Evolutionary conservation across 2,888 invertebrate genomes (phyloP).

Genomic region (Furcula furcula): DNA sequence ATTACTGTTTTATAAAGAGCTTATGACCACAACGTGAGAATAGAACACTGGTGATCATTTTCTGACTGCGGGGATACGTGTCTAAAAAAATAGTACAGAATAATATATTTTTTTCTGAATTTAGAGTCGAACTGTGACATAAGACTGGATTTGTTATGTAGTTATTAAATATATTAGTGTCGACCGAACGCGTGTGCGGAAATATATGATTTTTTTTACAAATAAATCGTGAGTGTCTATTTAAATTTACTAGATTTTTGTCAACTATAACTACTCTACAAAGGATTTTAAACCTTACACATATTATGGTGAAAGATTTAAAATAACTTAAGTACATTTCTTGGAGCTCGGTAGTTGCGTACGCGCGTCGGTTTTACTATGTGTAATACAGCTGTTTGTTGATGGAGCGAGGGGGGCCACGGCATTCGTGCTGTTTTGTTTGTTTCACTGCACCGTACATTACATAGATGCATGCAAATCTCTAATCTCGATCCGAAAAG

Average conservation of each 20-base stretch:
- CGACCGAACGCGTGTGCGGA: conserved; percentile 8
- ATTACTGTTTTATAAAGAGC: too few species aligned
- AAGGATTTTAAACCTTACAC: too few species aligned
- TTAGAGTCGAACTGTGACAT: conserved; percentile 18
- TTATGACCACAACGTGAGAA: too few species aligned
- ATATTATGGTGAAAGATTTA: too few species aligned
- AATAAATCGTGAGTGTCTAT: too few species aligned
- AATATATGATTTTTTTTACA: too few species aligned
- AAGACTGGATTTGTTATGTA: conserved; percentile 46
- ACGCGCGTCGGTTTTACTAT: conserved; percentile 9
- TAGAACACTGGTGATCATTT: too few species aligned
- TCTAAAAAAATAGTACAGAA: background rate
- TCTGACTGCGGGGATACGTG: too few species aligned
- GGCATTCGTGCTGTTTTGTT: conserved; percentile 34
- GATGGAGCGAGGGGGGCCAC: conserved; percentile 58
- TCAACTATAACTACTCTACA: too few species aligned
- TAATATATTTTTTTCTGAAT: conserved; percentile 6
- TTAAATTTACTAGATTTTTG: too few species aligned
- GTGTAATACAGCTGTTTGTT: conserved; percentile 53
- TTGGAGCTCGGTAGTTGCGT: conserved; percentile 11
- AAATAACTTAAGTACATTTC: too few species aligned
- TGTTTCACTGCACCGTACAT: conserved; percentile 26
- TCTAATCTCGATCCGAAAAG: too few species aligned
- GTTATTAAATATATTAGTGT: conserved; percentile 24
- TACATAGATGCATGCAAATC: conserved; percentile 18